Conservation (phyloP, 2,797 vertebrate species). For the Myotis daubentonii region DNA sequence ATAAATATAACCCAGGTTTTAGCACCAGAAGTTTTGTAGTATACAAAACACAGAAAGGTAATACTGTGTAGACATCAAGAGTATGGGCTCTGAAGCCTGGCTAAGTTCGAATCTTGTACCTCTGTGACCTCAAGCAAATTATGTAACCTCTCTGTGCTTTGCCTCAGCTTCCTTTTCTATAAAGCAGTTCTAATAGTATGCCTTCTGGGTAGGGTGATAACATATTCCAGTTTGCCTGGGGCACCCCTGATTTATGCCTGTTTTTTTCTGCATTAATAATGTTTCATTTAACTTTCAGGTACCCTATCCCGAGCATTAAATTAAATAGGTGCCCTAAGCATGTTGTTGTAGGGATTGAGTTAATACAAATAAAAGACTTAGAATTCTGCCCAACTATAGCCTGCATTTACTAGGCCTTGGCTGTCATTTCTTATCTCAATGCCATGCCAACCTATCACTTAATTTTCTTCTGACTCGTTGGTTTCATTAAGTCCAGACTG, state of each 20-base stretch:
- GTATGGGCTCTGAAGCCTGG: neutral
- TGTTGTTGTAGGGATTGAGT: neutral
- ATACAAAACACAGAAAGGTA: neutral
- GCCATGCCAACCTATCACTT: neutral
- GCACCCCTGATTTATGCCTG: neutral
- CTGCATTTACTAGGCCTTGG: neutral
- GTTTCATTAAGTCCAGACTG: neutral
- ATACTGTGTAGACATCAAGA: neutral
- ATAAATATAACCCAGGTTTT: neutral
- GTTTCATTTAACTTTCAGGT: neutral
- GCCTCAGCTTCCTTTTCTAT: constrained; percentile 37
- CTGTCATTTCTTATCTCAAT: neutral
- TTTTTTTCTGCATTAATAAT: neutral
- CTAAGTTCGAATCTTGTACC: neutral
- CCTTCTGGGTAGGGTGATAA: neutral
- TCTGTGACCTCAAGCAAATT: neutral
- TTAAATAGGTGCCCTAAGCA: neutral
- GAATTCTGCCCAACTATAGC: neutral
- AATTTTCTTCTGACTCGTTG: constrained; percentile 11
- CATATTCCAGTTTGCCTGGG: neutral
- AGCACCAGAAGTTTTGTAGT: neutral
- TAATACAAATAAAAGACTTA: constrained; percentile 6
- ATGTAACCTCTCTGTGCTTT: neutral
- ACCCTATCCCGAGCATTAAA: neutral
- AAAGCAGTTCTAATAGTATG: neutral